Evolutionary conservation across 2,797 vertebrate genomes (phyloP).

Genomic region (Buceros bicornis): DNA sequence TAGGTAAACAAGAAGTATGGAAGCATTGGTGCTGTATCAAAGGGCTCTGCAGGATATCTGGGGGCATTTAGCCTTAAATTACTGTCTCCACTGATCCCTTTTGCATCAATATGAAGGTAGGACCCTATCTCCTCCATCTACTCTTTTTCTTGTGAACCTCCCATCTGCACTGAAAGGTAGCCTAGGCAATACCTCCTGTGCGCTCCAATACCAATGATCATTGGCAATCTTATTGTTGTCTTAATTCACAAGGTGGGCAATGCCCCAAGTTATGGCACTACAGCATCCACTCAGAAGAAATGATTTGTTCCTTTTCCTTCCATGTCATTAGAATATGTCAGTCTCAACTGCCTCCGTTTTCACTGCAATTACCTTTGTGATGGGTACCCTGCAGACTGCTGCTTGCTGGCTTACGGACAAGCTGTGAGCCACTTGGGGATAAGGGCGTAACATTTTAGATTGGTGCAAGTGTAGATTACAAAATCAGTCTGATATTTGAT

Average conservation of each 20-base stretch:
- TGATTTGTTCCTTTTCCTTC: not conserved
- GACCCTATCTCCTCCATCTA: not conserved
- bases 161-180: not conserved
- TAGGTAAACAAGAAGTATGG: not conserved
- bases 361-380: not conserved
- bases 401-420: not conserved
- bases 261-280: not conserved
- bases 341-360: not conserved
- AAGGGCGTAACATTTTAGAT: not conserved
- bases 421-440: not conserved
- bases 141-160: not conserved
- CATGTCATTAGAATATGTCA: not conserved
- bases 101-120: not conserved
- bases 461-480: not conserved
- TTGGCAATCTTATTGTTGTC: not conserved
- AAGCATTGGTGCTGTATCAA: not conserved
- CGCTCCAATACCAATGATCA: not conserved
- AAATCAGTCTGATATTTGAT: not conserved
- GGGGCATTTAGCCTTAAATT: not conserved
- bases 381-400: not conserved
- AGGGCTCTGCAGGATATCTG: not conserved
- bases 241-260: not conserved
- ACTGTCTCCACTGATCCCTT: not conserved
- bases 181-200: not conserved
- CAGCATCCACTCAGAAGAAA: not conserved